A percentile compares a stretch with the other conserved stretches of the same genome.
These are phyloP conservation scores for Rousettus leschenaultii DNA, from an alignment of 2,113 vertebrate genomes.

Conservation along the genomic window DNA sequence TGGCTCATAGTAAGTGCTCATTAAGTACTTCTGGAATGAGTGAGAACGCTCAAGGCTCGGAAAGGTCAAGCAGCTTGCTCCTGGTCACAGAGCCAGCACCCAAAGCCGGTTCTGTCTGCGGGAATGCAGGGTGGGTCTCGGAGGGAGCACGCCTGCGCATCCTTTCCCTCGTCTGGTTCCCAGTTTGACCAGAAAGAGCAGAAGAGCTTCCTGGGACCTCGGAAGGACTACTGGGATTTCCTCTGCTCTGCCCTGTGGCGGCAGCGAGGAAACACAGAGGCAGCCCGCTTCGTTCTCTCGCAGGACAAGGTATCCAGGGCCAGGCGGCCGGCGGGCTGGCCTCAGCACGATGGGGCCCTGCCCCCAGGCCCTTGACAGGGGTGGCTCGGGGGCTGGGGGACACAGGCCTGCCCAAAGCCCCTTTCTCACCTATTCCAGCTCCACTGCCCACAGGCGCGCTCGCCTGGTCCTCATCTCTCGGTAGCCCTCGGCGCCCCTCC, in stretches of 20 bases:
- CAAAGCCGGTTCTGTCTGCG: neutral
- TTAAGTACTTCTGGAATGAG: neutral
- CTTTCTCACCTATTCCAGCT: neutral
- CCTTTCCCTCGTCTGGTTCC: neutral
- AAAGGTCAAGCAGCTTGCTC: neutral
- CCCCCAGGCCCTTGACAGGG: neutral
- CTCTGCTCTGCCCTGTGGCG: constrained; percentile 70
- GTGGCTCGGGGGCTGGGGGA: neutral
- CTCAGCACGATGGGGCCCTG: accelerated
- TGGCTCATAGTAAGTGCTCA: neutral
- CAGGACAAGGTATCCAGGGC: constrained; percentile 77
- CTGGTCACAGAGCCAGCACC: neutral
- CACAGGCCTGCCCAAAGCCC: neutral
- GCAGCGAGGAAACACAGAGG: constrained; percentile 61
- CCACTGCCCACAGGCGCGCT: accelerated
- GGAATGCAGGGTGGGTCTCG: neutral
- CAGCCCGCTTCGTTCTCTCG: constrained; percentile 50
- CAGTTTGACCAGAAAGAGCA: constrained; percentile 86
- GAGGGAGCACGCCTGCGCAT: neutral
- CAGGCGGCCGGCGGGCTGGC: neutral
- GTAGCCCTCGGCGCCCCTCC: neutral
- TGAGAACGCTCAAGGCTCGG: neutral
- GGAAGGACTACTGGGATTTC: constrained; percentile 86
- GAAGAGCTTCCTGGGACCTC: constrained; percentile 80
- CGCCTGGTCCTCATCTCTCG: accelerated